These are phyloP conservation scores for Cyanoliseus patagonus DNA, from an alignment of 2,113 vertebrate species.

Conservation along the genomic window DNA sequence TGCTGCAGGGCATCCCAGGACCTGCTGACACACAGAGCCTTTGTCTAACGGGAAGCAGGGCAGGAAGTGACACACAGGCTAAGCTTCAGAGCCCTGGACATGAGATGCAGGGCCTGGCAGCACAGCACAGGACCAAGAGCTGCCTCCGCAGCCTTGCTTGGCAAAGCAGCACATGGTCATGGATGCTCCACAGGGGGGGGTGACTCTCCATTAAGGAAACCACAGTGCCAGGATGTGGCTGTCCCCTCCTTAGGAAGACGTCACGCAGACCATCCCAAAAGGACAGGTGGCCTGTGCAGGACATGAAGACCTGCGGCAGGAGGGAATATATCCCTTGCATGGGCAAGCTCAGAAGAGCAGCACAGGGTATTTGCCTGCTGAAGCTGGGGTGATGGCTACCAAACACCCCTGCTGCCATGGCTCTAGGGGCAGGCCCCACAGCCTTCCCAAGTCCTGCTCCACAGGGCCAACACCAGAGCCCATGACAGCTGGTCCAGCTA, in stretches of 20 bases:
- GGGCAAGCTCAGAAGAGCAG: not conserved
- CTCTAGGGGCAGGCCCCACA: not conserved
- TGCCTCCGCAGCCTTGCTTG: not conserved
- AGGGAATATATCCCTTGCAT: not conserved
- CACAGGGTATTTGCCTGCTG: not conserved
- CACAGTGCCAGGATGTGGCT: not conserved
- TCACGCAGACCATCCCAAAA: not conserved
- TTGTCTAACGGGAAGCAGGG: not conserved
- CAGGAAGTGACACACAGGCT: not conserved
- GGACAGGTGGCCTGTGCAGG: not conserved
- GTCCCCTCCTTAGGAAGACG: not conserved
- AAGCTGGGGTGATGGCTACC: not conserved
- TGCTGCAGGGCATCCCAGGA: slow-evolving; percentile 28
- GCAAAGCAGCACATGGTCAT: rapidly evolving
- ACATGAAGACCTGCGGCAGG: not conserved
- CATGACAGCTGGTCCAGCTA: rapidly evolving
- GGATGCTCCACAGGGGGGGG: not conserved
- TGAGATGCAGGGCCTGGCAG: not conserved
- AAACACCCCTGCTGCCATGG: not conserved
- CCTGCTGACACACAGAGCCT: slow-evolving; percentile 22
- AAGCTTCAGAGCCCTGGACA: not conserved
- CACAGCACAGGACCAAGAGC: not conserved
- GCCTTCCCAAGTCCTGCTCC: not conserved
- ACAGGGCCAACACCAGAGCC: not conserved
- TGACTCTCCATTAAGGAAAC: not conserved